Evolutionary conservation across 2,113 vertebrate genomes (phyloP).

Genomic region (Sapajus apella): DNA sequence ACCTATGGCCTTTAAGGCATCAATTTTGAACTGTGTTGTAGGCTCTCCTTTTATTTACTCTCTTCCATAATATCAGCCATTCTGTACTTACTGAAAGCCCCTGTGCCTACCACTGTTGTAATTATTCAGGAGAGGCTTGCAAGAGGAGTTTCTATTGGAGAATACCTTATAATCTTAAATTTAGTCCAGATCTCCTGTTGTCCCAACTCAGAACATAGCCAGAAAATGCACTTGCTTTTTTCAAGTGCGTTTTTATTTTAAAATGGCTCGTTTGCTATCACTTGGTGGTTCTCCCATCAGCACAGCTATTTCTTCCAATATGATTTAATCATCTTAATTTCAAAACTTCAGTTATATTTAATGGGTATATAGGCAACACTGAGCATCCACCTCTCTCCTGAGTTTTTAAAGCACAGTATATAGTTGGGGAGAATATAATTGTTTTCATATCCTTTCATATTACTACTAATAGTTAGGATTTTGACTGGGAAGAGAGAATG

Average conservation of each 20-base stretch:
- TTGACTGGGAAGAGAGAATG: not conserved
- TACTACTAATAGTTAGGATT: not conserved
- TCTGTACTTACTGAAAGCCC: not conserved
- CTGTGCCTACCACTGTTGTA: not conserved
- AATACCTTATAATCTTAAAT: slow-evolving; percentile 18
- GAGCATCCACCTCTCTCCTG: not conserved
- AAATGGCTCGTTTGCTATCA: slow-evolving; percentile 45
- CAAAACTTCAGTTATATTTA: not conserved
- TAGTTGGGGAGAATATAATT: not conserved
- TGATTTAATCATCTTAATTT: slow-evolving; percentile 20
- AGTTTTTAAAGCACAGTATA: not conserved
- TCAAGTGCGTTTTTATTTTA: not conserved
- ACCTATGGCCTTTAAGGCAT: not conserved
- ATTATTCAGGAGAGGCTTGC: not conserved
- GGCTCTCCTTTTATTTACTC: not conserved
- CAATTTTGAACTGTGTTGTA: not conserved
- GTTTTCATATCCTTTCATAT: not conserved
- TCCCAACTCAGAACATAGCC: slow-evolving; percentile 25
- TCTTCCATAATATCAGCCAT: not conserved
- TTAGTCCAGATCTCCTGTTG: not conserved
- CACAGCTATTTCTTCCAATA: not conserved
- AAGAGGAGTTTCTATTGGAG: not conserved
- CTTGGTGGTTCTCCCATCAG: not conserved
- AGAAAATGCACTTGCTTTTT: slow-evolving; percentile 17
- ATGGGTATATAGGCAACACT: not conserved